These are phyloP conservation scores for Malachius bipustulatus DNA, from an alignment of 2,888 invertebrate genomes.

Conservation along the genomic window DNA sequence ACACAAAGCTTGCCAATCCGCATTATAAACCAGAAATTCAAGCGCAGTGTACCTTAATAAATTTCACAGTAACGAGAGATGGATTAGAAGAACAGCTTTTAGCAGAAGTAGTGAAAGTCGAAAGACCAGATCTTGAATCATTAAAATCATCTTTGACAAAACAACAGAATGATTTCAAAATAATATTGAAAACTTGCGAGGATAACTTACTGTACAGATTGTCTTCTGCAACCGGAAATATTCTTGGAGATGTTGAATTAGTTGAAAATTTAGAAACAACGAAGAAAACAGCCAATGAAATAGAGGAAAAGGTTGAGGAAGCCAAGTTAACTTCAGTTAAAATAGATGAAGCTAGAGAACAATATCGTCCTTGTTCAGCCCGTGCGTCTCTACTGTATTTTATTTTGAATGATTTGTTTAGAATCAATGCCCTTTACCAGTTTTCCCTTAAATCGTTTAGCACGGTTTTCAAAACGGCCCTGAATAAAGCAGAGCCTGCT, in stretches of 20 bases:
- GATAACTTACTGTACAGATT: constrained; percentile 78
- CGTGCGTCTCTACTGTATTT: constrained; percentile 87
- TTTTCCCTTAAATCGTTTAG: constrained; percentile 91
- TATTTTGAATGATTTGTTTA: constrained; percentile 80
- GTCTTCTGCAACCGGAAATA: constrained; percentile 84
- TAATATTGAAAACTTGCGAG: constrained; percentile 80
- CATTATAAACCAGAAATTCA: constrained; percentile 96
- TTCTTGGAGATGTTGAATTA: constrained; percentile 78
- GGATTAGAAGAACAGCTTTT: constrained; percentile 85
- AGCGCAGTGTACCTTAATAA: constrained; percentile 89
- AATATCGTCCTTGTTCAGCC: constrained; percentile 73
- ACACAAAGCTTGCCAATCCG: constrained; percentile 90
- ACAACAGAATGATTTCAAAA: constrained; percentile 91
- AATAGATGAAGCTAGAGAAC: constrained; percentile 85
- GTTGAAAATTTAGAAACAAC: constrained; percentile 89
- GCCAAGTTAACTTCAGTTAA: constrained; percentile 75
- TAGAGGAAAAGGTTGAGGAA: constrained; percentile 75
- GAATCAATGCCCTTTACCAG: constrained; percentile 91
- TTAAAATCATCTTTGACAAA: constrained; percentile 74
- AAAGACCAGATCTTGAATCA: constrained; percentile 80
- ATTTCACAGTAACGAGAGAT: constrained; percentile 89
- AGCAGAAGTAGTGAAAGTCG: constrained; percentile 87
- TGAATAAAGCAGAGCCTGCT: constrained; percentile 53
- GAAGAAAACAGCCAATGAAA: constrained; percentile 84
- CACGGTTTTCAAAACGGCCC: constrained; percentile 79